Evolutionary conservation across 2,113 vertebrate genomes (phyloP), one percentile per base, ranked within the genome.

Genomic region (Serinus canaria): DNA sequence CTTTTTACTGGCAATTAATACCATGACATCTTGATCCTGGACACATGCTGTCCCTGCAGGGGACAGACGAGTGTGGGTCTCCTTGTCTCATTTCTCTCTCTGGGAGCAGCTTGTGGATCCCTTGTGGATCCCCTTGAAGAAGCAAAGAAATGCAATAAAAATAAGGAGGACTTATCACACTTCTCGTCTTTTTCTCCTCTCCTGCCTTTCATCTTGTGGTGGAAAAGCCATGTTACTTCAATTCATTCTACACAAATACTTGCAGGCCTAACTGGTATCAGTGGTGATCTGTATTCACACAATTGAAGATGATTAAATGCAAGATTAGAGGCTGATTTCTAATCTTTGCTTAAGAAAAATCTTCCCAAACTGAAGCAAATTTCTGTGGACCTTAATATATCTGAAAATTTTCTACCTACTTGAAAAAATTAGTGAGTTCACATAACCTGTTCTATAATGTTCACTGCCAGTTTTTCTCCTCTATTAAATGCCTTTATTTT

Each of bases 1-100:
- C 59, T 88, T 47, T 92, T 87, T 90, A 44, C 21, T 94, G 50
- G 49, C 52, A 96, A 28, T 73, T 95, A 83, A 53, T 94, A 43
- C 79, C 69, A 77, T 59, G 67, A 72, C 22, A 70, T 86, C 46
- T 83, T 84, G 76, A 88, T 77, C 58, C 24, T 58, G 31, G 39
- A 10, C 14, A 41, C 41, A 41, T 41, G 41, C 41, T 41, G 41
- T 41, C 41, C 47, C 60, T 64, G n/a, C 37, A 58, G 41, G 41
- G 20, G 20, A 75, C 6, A 15, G 24, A 56, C 10, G 3, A 87
- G 11, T 59, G 15, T 58, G 19, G 2, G 37, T 90, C 53, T 70
- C 31, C 75, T 52, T 28, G 19, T 41, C 3, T 78, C 68, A 63
- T 35, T 60, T 50, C 3, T 41, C 12, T 86, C 37, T 68, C 41